Percentiles rank a stretch among this genome's conserved stretches.
These are phyloP conservation scores for Erannis defoliaria DNA, from an alignment of 2,888 invertebrate species.

Conservation along the genomic window DNA sequence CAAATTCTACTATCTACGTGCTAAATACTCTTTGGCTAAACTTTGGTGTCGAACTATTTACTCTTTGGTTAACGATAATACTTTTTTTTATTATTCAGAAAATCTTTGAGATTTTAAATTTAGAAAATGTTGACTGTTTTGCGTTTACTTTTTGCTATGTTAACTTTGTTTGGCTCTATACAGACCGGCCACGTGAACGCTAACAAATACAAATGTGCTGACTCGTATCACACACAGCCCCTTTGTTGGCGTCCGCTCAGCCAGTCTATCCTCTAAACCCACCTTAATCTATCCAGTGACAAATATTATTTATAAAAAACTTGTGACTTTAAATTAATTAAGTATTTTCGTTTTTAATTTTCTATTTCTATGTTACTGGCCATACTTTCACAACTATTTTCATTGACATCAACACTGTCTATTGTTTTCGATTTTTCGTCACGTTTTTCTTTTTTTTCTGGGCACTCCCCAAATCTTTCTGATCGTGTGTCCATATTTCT, in stretches of 20 bases:
- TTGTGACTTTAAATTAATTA: not conserved
- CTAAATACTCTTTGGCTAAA: conserved; percentile 60
- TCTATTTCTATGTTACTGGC: conserved; percentile 84
- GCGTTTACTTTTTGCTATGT: too few species aligned
- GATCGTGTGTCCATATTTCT: conserved; percentile 58
- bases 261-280: too few species aligned
- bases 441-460: conserved; percentile 63
- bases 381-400: conserved; percentile 82
- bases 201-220: too few species aligned
- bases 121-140: not conserved
- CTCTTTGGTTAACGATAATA: conserved; percentile 33
- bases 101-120: not conserved
- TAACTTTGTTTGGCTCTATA: too few species aligned
- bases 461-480: conserved; percentile 64
- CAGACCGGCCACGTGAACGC: too few species aligned
- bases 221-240: too few species aligned
- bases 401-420: conserved; percentile 65
- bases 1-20: conserved; percentile 68
- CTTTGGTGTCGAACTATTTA: conserved; percentile 35
- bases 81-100: not conserved
- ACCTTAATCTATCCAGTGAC: too few species aligned
- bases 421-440: conserved; percentile 63
- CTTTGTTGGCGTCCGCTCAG: too few species aligned
- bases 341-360: conserved; percentile 61
- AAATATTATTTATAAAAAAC: not conserved